Evolutionary conservation across 2,888 invertebrate species (phyloP).

Genomic region (Hanleya hanleyi): DNA sequence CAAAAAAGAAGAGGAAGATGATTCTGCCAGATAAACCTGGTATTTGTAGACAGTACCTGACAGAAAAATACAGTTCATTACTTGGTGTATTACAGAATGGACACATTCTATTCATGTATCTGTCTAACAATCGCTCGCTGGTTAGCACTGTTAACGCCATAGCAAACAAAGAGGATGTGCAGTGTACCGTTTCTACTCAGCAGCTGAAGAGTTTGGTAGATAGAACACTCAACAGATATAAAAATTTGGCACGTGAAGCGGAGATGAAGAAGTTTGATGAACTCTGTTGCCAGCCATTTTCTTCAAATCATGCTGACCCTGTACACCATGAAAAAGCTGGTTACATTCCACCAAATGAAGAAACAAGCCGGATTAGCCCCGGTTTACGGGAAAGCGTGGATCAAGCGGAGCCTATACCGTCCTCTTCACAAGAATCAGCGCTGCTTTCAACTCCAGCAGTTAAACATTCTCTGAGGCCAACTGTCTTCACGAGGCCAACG

Average conservation of each 20-base stretch:
- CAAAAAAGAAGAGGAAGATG: background rate
- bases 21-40: slow-evolving; percentile 6
- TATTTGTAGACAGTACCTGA: slow-evolving; percentile 6
- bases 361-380: no score
- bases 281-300: slow-evolving; percentile 2
- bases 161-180: slow-evolving; percentile 1
- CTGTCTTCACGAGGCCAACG: background rate
- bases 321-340: no score
- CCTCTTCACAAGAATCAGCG: background rate
- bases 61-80: background rate
- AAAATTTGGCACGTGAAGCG: background rate
- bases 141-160: slow-evolving; percentile 1
- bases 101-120: no score
- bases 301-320: background rate
- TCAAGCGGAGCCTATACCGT: background rate
- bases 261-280: slow-evolving; percentile 8
- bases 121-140: background rate
- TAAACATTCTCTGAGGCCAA: background rate
- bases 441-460: slow-evolving; percentile 1
- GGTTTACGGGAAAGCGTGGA: background rate
- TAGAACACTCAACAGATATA: slow-evolving; percentile 1
- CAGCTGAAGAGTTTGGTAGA: background rate
- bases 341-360: no score
- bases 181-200: background rate
- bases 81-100: background rate